phyloP scores from a whole-genome alignment of 1,140 invertebrate species.

The Chironomus striatipennis region DNA sequence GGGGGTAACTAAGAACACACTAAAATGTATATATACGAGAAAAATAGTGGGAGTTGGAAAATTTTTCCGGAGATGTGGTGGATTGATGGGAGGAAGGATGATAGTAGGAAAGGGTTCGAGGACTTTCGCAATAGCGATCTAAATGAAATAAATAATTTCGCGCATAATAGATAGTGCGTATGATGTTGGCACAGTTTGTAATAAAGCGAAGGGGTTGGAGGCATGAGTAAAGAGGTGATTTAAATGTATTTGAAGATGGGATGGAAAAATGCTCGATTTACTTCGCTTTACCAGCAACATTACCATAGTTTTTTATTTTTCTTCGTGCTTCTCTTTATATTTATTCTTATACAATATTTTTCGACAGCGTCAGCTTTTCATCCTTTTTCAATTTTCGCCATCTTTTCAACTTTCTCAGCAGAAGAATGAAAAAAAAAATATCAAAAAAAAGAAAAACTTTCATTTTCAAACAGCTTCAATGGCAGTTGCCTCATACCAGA shows the following conservation, averaged over 20 bases:
- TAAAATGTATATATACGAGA: background rate
- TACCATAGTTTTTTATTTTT: slow-evolving; percentile 7
- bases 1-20: background rate
- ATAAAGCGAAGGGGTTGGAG: background rate
- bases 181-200: background rate
- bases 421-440: background rate
- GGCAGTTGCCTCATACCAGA: background rate
- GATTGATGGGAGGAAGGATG: no score
- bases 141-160: slow-evolving; percentile 23
- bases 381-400: slow-evolving; percentile 12
- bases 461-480: background rate
- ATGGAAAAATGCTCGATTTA: background rate
- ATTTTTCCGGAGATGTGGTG: background rate
- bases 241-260: background rate
- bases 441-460: background rate
- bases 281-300: background rate
- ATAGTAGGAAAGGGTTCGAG: background rate
- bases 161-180: slow-evolving; percentile 22
- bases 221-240: background rate
- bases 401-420: background rate
- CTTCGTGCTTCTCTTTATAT: background rate
- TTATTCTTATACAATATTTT: background rate
- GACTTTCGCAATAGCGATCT: slow-evolving; percentile 4
- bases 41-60: background rate
- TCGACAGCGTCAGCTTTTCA: slow-evolving; percentile 11